These are phyloP conservation scores for Odontocolon sp. DNA, from an alignment of 2,888 invertebrate species.

Conservation along the genomic window DNA sequence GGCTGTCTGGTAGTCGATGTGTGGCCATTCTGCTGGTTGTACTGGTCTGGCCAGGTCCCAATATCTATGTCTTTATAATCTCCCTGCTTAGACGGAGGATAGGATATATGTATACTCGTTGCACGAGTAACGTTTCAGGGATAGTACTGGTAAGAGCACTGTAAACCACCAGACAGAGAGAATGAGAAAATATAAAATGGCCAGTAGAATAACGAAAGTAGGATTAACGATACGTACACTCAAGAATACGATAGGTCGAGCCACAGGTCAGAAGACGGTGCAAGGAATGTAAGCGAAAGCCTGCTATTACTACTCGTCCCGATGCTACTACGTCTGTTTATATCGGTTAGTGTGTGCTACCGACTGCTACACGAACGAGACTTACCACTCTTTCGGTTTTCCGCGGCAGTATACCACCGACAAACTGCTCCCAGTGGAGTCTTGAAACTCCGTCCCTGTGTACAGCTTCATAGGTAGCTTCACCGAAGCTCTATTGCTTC, in stretches of 20 bases:
- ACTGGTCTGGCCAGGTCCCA: slow-evolving; percentile 47
- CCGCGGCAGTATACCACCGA: not conserved
- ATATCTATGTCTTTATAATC: slow-evolving; percentile 70
- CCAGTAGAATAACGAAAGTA: no score
- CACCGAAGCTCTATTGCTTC: slow-evolving; percentile 8
- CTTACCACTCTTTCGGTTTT: slow-evolving; percentile 20
- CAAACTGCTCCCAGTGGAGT: slow-evolving; percentile 49
- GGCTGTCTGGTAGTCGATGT: slow-evolving; percentile 16
- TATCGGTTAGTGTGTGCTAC: slow-evolving; percentile 32
- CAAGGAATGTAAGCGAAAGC: slow-evolving; percentile 2
- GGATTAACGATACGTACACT: no score
- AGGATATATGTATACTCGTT: slow-evolving; percentile 17
- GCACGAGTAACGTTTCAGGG: not conserved
- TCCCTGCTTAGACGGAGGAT: slow-evolving; percentile 60
- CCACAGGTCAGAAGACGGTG: not conserved
- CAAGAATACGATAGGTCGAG: no score
- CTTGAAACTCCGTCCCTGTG: slow-evolving; percentile 24
- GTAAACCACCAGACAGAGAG: not conserved
- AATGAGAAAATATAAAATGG: not conserved
- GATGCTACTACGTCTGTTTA: slow-evolving; percentile 32
- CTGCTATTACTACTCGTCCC: slow-evolving; percentile 5
- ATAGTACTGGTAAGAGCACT: not conserved
- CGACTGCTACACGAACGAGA: slow-evolving; percentile 26
- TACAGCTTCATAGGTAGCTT: slow-evolving; percentile 25
- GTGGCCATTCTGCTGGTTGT: not conserved